phyloP scores from a whole-genome alignment of 1,140 invertebrate species.

The Diabrotica undecimpunctata region DNA sequence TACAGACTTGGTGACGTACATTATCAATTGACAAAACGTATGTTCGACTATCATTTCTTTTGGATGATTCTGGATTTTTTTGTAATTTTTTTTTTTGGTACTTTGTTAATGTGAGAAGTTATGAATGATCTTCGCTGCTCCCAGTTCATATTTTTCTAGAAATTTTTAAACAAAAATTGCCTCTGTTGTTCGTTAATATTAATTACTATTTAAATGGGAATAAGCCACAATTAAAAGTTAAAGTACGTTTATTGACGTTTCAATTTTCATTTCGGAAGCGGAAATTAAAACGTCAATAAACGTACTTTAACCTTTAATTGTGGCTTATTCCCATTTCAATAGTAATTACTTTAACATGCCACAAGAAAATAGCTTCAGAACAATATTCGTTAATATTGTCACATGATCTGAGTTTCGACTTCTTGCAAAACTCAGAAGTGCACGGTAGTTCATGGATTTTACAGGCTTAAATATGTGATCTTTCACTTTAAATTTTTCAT shows the following conservation, averaged over 20 bases:
- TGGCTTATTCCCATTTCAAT: no score
- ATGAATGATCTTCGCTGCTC: slow-evolving; percentile 18
- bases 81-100: slow-evolving; percentile 6
- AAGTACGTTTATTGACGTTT: no score
- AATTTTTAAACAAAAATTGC: slow-evolving; percentile 11
- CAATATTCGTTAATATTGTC: slow-evolving; percentile 13
- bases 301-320: no score
- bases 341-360: no score
- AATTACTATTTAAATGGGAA: no score
- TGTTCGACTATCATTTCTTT: slow-evolving; percentile 2
- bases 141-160: slow-evolving; percentile 15
- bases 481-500: background rate
- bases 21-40: slow-evolving; percentile 10
- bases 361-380: no score
- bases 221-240: no score
- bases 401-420: slow-evolving; percentile 15
- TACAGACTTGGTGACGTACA: slow-evolving; percentile 4
- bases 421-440: slow-evolving; percentile 16
- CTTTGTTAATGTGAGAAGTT: slow-evolving; percentile 6
- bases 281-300: no score
- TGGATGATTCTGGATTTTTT: slow-evolving; percentile 7
- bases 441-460: slow-evolving; percentile 3
- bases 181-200: no score
- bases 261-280: no score
- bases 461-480: no score